Base-by-base conservation (phyloP, 1,140 invertebrate species). In the Drosophila truncata region DNA sequence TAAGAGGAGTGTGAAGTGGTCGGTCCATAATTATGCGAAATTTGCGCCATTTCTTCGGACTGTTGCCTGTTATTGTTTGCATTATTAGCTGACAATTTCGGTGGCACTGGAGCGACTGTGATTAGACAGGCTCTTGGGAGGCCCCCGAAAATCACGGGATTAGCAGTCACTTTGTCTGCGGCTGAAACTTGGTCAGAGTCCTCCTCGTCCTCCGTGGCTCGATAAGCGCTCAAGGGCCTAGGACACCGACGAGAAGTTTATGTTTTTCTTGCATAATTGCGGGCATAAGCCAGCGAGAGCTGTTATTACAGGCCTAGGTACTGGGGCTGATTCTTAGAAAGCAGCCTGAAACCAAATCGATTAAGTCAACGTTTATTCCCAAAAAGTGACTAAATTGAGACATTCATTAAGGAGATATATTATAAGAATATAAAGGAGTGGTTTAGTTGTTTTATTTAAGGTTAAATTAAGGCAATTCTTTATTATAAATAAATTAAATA, bases 81-180 rank as follows among this genome's bases (percentile, higher is more conserved):
- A 83, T 88, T 87, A 87, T 87, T 87, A 88, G 84, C 84, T 80
- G 80, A 80, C 83, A 80, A 83, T 88, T 87, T 87, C 78, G 71
- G 52, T 57, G 76, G 58, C 59, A 50, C 37, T 55, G 74, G 76
- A 65, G 46, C 27, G 57, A 42, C 65, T 71, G 63, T 80, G 81
- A 80, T 67, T 58, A 64, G 61, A 47, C 72, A 61, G 67, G 73
- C 25, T 50, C 73, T 59, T 47, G 39, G 59, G 70, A 29, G 27
- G 70, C 23, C 39, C 46, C 41, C 62, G 54, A 55, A 78, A 78
- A 69, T 60, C 59, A 75, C 49, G 59, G 84, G 84, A 87, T 87
- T 88, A 87, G 52, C 67, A 42, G 63, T 18, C 52, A 60, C 84
- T 88, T 88, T 88, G 83, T 83, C 84, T 73, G 67, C 67, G 63